Evolutionary conservation across 2,797 vertebrate genomes (phyloP).

Genomic region (Gadopsis marmoratus): DNA sequence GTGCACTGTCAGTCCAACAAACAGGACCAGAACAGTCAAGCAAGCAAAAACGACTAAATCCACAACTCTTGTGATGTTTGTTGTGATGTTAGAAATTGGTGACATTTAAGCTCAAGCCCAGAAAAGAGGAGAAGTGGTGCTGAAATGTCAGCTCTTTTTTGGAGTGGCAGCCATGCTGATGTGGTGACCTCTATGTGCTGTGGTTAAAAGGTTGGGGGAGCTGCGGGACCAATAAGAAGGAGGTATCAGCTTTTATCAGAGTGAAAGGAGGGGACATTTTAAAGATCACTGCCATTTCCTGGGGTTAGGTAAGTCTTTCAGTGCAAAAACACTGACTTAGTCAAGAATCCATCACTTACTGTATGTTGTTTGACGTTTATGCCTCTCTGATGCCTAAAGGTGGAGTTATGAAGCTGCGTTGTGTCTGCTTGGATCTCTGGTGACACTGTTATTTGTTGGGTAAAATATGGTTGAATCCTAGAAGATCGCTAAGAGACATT

Average conservation of each 20-base stretch:
- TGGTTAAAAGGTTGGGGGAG: slow-evolving; percentile 66
- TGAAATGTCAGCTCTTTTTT: slow-evolving; percentile 78
- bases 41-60: slow-evolving; percentile 16
- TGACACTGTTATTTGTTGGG: not conserved
- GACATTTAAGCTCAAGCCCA: slow-evolving; percentile 57
- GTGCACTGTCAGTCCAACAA: slow-evolving; percentile 21
- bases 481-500: too few species aligned
- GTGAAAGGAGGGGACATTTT: slow-evolving; percentile 51
- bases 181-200: slow-evolving; percentile 73
- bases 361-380: not conserved
- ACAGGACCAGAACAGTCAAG: slow-evolving; percentile 23
- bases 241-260: slow-evolving; percentile 54
- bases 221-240: slow-evolving; percentile 45
- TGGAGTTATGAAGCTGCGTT: not conserved
- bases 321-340: slow-evolving; percentile 26
- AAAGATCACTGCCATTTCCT: slow-evolving; percentile 42
- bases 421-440: not conserved
- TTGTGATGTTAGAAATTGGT: too few species aligned
- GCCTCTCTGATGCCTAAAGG: slow-evolving; percentile 11
- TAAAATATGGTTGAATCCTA: not conserved
- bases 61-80: too few species aligned
- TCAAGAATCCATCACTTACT: slow-evolving; percentile 33
- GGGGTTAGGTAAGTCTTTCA: slow-evolving; percentile 22
- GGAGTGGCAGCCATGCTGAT: slow-evolving; percentile 73
- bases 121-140: slow-evolving; percentile 42